Evolutionary conservation across 2,797 vertebrate species (phyloP).

Genomic region (Lindbergichthys nudifrons): DNA sequence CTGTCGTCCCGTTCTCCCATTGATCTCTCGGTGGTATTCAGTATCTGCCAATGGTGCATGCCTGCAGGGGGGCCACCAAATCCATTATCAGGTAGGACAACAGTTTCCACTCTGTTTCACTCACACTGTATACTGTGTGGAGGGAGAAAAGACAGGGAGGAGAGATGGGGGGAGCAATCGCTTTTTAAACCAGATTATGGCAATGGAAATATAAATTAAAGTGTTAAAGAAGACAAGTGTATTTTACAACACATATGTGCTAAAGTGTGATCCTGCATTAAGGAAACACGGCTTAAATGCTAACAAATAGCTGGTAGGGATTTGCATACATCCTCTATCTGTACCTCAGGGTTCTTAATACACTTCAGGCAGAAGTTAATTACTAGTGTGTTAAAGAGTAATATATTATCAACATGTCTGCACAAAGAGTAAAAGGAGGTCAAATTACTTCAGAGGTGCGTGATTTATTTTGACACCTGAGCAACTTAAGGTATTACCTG

Average conservation of each 20-base stretch:
- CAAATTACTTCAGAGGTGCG: conserved; percentile 46
- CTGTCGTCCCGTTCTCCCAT: conserved; percentile 76
- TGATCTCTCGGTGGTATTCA: conserved; percentile 86
- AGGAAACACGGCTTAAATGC: conserved; percentile 20
- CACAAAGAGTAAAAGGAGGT: conserved; percentile 46
- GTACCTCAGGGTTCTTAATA: conserved; percentile 28
- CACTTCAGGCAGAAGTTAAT: conserved; percentile 42
- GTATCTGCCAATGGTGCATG: conserved; percentile 87
- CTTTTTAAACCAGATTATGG: conserved; percentile 73
- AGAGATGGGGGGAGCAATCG: conserved; percentile 40
- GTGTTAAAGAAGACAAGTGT: conserved; percentile 29
- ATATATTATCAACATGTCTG: conserved; percentile 50
- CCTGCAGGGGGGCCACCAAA: conserved; percentile 86
- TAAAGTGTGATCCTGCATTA: conserved; percentile 9
- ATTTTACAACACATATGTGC: conserved; percentile 30
- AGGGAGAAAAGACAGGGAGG: conserved; percentile 45
- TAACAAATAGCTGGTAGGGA: conserved; percentile 18
- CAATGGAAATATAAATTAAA: conserved; percentile 57
- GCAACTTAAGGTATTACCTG: conserved; percentile 39
- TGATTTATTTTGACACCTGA: conserved; percentile 62
- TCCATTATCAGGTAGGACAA: conserved; percentile 90
- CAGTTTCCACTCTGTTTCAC: conserved; percentile 84
- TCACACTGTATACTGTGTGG: conserved; percentile 64
- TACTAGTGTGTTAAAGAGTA: conserved; percentile 33
- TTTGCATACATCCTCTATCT: conserved; percentile 17